Base-by-base conservation (phyloP, 2,888 invertebrate species). In the Eupithecia tripunctaria region DNA sequence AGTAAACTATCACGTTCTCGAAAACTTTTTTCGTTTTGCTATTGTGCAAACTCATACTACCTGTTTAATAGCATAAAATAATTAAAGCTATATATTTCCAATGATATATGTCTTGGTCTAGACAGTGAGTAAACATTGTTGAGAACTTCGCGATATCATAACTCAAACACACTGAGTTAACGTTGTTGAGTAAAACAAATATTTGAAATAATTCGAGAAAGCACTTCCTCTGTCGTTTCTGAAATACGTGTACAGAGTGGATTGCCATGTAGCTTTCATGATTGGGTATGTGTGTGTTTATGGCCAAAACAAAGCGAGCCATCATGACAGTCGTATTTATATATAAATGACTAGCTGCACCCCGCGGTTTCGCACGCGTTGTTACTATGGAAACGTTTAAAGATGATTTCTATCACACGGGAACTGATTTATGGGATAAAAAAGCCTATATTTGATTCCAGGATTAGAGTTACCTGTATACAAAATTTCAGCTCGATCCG, bases 181-280 rank as follows among this genome's bases (percentile, higher is more conserved):
- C 32, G n/a, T 63, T 29, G 36, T 29, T n/a, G n/a, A 63, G 62
- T 32, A 36, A 63, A 10, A 63, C 62, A 36, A 63, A 63, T 63
- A 63, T 63, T 62, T 36, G n/a, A 36, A 32, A 63, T 60, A 12
- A 56, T 56, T 25, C 56, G 56, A 56, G 25, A 56, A 5, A 56
- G 56, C 56, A 56, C 56, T 21, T 56, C 56, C 25, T 14, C 25
- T 51, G 21, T 56, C 56, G 21, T 25, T 2, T 56, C 4, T 56
- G 12, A 25, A 56, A 56, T 56, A 56, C 56, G 25, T 56, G 2
- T 38, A 51, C 51, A 25, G 14, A 56, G 56, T 56, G 25, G 56
- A 5, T 56, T 56, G 25, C 25, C 25, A 56, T 56, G 12, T 56
- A 14, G 25, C 56, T 21, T 25, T 25, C 12, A 56, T 14, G 56